These are phyloP conservation scores for Xanthostigma xanthostigma DNA, from an alignment of 2,888 invertebrate species.

Conservation along the genomic window DNA sequence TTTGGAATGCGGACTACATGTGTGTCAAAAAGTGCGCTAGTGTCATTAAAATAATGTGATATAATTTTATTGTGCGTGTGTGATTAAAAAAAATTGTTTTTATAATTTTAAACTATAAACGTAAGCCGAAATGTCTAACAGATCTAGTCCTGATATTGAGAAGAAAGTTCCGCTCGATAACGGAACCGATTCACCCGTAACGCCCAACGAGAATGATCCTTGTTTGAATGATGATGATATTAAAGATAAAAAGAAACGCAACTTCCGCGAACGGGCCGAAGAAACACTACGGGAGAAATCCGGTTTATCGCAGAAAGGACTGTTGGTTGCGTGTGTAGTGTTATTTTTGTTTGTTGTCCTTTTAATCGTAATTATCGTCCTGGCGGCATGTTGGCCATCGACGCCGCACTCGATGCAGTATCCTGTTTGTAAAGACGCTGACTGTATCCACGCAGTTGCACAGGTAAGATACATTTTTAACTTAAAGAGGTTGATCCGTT, in stretches of 20 bases:
- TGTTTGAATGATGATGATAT: conserved; percentile 17
- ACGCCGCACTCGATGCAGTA: conserved; percentile 25
- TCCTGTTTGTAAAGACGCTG: conserved; percentile 29
- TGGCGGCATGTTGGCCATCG: conserved; percentile 32
- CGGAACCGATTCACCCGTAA: conserved; percentile 12
- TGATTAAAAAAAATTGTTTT: background rate
- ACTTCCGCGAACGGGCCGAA: conserved; percentile 11
- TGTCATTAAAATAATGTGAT: too few relatives aligned
- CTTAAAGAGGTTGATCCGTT: too few relatives aligned
- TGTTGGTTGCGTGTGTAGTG: conserved; percentile 18
- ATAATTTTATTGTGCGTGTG: too few relatives aligned
- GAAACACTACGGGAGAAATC: conserved; percentile 18
- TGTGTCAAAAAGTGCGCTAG: too few relatives aligned
- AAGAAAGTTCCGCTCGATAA: conserved; percentile 5
- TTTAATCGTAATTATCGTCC: conserved; percentile 28
- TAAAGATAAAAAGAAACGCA: conserved; percentile 3
- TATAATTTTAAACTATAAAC: background rate
- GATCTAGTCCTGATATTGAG: background rate
- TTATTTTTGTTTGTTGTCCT: conserved; percentile 25
- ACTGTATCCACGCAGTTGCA: conserved; percentile 35
- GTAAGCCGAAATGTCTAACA: conserved; percentile 1
- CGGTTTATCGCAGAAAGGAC: conserved; percentile 19
- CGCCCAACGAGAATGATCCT: conserved; percentile 20
- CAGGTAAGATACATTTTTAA: conserved; percentile 25
- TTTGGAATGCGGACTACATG: too few relatives aligned